A percentile compares a stretch with the other conserved stretches of the same genome.
phyloP scores from a whole-genome alignment of 2,888 invertebrate genomes.

The Cantharis rustica region DNA sequence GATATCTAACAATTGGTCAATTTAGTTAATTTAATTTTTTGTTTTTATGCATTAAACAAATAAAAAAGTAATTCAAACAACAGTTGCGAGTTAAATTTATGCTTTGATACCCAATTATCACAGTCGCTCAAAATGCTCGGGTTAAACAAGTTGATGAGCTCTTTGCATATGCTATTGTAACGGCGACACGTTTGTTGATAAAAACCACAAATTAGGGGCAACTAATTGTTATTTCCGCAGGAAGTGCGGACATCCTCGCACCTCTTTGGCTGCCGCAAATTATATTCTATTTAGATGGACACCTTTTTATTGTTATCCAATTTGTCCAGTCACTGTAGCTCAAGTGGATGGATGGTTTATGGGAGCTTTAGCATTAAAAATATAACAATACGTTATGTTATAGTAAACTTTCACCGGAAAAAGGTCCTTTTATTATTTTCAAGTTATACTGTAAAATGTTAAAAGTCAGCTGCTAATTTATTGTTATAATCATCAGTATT shows the following conservation, averaged over 20 bases:
- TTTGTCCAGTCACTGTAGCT: slow-evolving; percentile 44
- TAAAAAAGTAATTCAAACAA: slow-evolving; percentile 17
- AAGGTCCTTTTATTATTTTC: slow-evolving; percentile 29
- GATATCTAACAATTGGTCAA: slow-evolving; percentile 33
- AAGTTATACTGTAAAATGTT: slow-evolving; percentile 28
- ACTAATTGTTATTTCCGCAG: slow-evolving; percentile 45
- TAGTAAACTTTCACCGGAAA: slow-evolving; percentile 28
- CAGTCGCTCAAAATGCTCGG: slow-evolving; percentile 25
- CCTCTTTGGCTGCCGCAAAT: slow-evolving; percentile 45
- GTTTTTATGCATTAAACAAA: slow-evolving; percentile 25
- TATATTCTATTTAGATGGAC: slow-evolving; percentile 50
- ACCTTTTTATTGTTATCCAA: slow-evolving; percentile 44
- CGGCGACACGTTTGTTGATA: slow-evolving; percentile 31
- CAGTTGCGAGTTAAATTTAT: slow-evolving; percentile 32
- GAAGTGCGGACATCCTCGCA: slow-evolving; percentile 47
- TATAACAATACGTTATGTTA: slow-evolving; percentile 16
- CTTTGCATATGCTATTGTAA: slow-evolving; percentile 29
- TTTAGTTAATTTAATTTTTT: slow-evolving; percentile 28
- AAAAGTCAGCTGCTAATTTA: slow-evolving; percentile 20
- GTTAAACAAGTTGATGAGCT: slow-evolving; percentile 25
- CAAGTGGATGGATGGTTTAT: slow-evolving; percentile 18
- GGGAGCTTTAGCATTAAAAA: neutral
- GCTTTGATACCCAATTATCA: slow-evolving; percentile 36
- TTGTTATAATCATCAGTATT: slow-evolving; percentile 5
- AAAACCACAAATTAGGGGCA: slow-evolving; percentile 42